Evolutionary conservation across 2,888 invertebrate species (phyloP), one percentile per base, ranked within the genome.

Genomic region (Shargacucullia verbasci): DNA sequence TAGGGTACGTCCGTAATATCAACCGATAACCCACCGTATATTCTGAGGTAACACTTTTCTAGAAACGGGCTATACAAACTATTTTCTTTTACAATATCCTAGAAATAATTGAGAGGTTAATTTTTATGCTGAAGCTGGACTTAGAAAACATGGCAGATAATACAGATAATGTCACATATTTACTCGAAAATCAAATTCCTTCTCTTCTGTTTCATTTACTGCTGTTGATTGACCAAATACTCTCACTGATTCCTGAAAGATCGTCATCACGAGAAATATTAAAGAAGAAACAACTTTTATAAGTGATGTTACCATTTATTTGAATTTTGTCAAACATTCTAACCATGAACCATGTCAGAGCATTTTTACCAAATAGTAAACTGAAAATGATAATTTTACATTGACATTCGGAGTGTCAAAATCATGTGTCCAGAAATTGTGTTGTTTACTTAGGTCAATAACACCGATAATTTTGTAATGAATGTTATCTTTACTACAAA

Each of bases 11-110:
- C 50, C 11, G 25, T 7, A 7, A 61, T 44, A 20, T 47, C 38
- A 3, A 15, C 40, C 7, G 6, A 5, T 11, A 0, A n/a, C 1
- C 57, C 60, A 33, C 57, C 52, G 4, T 47, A 29, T 47, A 61
- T 52, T 39, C 52, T 37, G 5, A 52, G 46, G 0, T 43, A 10
- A 15, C 60, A 61, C 9, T 9, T n/a, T 20, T 60, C 43, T 3
- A 10, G 4, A 13, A 43, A 15, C 9, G 49, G 57, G 9, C 13
- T 11, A 38, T 52, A 60, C 10, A 11, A 1, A 33, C 37, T 47
- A 43, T 61, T 61, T n/a, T 37, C 50, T 11, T 0, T 4, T 12
- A 61, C 1, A 7, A 61, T 11, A 0, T 56, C 40, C 59, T 59
- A n/a, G 38, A 27, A 55, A 34, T 2, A 39, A 33, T 47, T 10